A percentile compares a stretch with the other conserved stretches of the same genome.
Evolutionary conservation across 2,888 invertebrate genomes (phyloP).

Genomic region (Tetramorium bicarinatum): DNA sequence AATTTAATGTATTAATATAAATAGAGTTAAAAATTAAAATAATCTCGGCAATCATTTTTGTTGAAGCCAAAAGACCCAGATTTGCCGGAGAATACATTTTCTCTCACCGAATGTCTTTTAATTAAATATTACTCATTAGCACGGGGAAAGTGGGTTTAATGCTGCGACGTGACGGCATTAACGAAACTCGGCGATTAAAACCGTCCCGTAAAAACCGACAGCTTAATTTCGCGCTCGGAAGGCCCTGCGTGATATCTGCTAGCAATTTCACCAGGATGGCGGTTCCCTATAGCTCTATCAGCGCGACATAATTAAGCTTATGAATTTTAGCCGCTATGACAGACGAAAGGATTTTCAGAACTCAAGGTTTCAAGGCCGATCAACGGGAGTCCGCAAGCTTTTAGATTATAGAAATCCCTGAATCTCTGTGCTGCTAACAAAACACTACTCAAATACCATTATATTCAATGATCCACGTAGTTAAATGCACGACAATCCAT

Average conservation of each 20-base stretch:
- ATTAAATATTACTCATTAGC: constrained; percentile 54
- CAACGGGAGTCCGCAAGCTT: neutral
- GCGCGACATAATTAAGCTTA: constrained; percentile 38
- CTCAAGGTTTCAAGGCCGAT: constrained; percentile 15
- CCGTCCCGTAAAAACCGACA: constrained; percentile 53
- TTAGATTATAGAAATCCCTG: neutral
- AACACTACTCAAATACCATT: neutral
- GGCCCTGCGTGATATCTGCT: constrained; percentile 36
- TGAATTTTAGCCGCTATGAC: constrained; percentile 10
- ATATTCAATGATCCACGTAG: neutral
- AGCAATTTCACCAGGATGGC: constrained; percentile 34
- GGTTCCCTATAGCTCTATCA: constrained; percentile 29
- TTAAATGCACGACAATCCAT: neutral
- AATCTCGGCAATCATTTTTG: neutral
- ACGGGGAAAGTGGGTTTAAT: constrained; percentile 42
- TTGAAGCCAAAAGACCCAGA: constrained; percentile 1
- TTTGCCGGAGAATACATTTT: constrained; percentile 4
- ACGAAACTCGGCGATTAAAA: constrained; percentile 51
- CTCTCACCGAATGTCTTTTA: constrained; percentile 30
- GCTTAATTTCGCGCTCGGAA: constrained; percentile 47
- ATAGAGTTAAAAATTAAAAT: neutral
- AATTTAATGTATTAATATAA: neutral
- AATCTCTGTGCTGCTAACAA: neutral
- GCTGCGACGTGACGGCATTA: constrained; percentile 54
- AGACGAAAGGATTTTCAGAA: constrained; percentile 1